Percentiles rank a stretch among this genome's conserved stretches.
phyloP scores from a whole-genome alignment of 2,113 vertebrate species.

The Oxygymnocypris stewartii region DNA sequence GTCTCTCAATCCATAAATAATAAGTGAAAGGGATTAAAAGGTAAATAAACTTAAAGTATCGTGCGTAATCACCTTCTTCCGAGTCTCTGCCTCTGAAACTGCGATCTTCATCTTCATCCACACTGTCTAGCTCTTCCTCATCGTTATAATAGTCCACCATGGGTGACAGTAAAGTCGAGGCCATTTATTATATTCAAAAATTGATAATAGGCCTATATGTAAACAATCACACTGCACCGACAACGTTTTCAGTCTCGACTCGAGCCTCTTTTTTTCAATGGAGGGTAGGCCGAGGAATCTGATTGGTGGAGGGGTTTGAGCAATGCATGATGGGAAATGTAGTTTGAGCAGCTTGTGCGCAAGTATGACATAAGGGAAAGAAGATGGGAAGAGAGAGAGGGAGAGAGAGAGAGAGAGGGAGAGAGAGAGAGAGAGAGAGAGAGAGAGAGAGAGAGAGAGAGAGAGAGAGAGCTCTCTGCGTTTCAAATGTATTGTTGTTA shows the following conservation, averaged over 20 bases:
- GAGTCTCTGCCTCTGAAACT: conserved; percentile 92
- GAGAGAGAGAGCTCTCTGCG: not conserved
- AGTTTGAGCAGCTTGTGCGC: not conserved
- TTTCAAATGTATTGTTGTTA: conserved; percentile 6
- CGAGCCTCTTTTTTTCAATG: conserved; percentile 32
- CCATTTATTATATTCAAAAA: conserved; percentile 75
- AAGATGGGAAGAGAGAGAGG: not conserved
- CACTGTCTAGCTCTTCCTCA: conserved; percentile 90
- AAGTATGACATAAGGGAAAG: conserved; percentile 26
- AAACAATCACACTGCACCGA: conserved; percentile 14
- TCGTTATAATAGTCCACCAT: conserved; percentile 92
- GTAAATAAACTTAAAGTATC: not conserved
- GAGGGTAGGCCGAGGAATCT: not conserved
- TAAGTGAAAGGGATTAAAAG: not conserved
- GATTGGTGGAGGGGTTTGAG: not conserved
- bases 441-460: conserved; percentile 9
- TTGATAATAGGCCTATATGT: not conserved
- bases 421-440: too few species aligned
- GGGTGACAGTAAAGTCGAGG: conserved; percentile 83
- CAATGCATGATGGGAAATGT: conserved; percentile 28
- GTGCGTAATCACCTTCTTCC: conserved; percentile 81
- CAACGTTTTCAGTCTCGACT: not conserved
- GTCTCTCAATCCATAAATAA: not conserved
- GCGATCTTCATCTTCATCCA: conserved; percentile 92
- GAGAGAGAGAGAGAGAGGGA: too few species aligned